Conservation (phyloP, 2,888 invertebrate genomes). For the Cheilosia scutellata region DNA sequence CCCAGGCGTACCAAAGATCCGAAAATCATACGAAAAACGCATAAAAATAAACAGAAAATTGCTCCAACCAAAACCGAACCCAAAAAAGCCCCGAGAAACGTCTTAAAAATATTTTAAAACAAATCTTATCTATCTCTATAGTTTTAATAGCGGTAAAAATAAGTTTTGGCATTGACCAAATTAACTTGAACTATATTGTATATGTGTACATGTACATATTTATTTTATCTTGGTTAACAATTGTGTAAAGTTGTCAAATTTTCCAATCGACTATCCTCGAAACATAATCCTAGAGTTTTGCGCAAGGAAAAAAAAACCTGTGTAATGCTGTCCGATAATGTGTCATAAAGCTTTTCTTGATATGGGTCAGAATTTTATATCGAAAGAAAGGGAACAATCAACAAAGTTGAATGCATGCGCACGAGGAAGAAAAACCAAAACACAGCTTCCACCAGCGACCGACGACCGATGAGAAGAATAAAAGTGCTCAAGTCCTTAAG, state of each 20-base stretch:
- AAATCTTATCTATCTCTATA: too few species aligned
- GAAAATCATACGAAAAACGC: too few species aligned
- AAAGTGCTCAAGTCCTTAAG: conserved; percentile 45
- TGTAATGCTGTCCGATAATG: conserved; percentile 24
- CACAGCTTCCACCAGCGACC: not conserved
- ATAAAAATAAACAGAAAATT: too few species aligned
- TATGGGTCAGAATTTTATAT: conserved; percentile 44
- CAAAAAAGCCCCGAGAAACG: too few species aligned
- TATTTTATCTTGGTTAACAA: not conserved
- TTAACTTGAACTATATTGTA: too few species aligned
- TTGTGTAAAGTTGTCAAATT: conserved; percentile 18
- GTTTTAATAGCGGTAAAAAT: too few species aligned
- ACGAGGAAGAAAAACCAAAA: not conserved
- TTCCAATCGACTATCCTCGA: conserved; percentile 11
- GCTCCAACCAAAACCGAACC: too few species aligned
- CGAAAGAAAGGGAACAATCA: conserved; percentile 47
- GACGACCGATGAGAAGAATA: conserved; percentile 2
- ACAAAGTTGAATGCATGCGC: conserved; percentile 48
- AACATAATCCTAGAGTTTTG: not conserved
- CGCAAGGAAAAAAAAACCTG: not conserved
- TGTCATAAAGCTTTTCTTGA: conserved; percentile 41
- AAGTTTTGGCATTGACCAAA: too few species aligned
- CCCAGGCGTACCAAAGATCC: too few species aligned
- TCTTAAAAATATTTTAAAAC: too few species aligned
- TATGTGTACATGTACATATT: too few species aligned